Percentiles rank a stretch among this genome's conserved stretches.
These are phyloP conservation scores for Galerucella nymphaeae DNA, from an alignment of 2,888 invertebrate genomes.

Conservation along the genomic window DNA sequence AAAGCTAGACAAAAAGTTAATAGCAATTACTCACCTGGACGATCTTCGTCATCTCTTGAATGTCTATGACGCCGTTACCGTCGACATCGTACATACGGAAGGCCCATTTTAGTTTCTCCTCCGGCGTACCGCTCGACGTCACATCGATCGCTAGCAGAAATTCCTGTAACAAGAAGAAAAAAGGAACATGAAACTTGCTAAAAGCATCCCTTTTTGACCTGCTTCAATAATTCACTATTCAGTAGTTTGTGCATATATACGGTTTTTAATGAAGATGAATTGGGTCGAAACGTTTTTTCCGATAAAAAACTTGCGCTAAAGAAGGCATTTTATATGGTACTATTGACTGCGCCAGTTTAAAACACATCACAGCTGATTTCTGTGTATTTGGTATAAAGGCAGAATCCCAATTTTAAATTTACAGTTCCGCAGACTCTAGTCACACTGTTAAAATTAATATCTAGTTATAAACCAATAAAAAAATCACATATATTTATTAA, in stretches of 20 bases:
- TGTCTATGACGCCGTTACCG: slow-evolving; percentile 97
- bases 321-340: neutral
- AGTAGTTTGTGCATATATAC: neutral
- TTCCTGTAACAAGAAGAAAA: slow-evolving; percentile 72
- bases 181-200: slow-evolving; percentile 22
- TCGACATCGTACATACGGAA: slow-evolving; percentile 99
- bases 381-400: no score
- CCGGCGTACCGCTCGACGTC: slow-evolving; percentile 96
- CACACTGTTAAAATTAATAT: no score
- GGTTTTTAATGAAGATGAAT: neutral
- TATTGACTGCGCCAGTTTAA: neutral
- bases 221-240: slow-evolving; percentile 35
- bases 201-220: slow-evolving; percentile 17
- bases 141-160: slow-evolving; percentile 98
- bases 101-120: slow-evolving; percentile 98
- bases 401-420: no score
- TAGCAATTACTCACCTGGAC: slow-evolving; percentile 81
- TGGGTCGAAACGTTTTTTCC: slow-evolving; percentile 1
- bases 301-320: no score
- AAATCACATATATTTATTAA: no score
- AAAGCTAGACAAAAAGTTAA: slow-evolving; percentile 2
- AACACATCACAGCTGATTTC: no score
- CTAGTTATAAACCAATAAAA: no score
- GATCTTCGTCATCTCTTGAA: slow-evolving; percentile 99
- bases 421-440: no score